Percentiles rank a stretch among this genome's conserved stretches.
These are phyloP conservation scores for Synodontis membranacea DNA, from an alignment of 2,113 vertebrate species.

Conservation along the genomic window DNA sequence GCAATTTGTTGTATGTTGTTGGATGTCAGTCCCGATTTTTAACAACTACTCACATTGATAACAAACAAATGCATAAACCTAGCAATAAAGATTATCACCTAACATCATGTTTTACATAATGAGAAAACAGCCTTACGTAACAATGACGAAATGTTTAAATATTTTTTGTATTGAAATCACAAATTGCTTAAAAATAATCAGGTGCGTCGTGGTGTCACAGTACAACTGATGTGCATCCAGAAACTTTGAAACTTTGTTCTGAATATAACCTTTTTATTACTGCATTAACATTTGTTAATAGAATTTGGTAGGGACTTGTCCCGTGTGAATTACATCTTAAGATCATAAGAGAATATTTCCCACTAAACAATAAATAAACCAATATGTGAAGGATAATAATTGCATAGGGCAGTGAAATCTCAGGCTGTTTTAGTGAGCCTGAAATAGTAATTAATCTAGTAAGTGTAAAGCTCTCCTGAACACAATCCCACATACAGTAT, in stretches of 20 bases:
- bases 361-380: not conserved
- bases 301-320: not conserved
- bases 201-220: not conserved
- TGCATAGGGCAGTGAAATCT: not conserved
- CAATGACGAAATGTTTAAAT: not conserved
- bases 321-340: not conserved
- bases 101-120: not conserved
- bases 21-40: too few relatives aligned
- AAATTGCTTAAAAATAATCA: not conserved
- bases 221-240: not conserved
- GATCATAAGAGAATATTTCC: not conserved
- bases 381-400: not conserved
- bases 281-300: not conserved
- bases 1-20: not conserved
- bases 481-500: not conserved
- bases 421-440: not conserved
- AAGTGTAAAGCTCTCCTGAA: not conserved
- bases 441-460: not conserved
- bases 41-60: not conserved
- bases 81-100: not conserved
- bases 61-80: not conserved
- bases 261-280: not conserved
- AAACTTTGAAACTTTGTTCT: not conserved
- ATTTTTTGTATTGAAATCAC: not conserved
- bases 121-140: not conserved